Evolutionary conservation across 2,113 vertebrate genomes (phyloP).

Genomic region (Tetraodon nigroviridis): DNA sequence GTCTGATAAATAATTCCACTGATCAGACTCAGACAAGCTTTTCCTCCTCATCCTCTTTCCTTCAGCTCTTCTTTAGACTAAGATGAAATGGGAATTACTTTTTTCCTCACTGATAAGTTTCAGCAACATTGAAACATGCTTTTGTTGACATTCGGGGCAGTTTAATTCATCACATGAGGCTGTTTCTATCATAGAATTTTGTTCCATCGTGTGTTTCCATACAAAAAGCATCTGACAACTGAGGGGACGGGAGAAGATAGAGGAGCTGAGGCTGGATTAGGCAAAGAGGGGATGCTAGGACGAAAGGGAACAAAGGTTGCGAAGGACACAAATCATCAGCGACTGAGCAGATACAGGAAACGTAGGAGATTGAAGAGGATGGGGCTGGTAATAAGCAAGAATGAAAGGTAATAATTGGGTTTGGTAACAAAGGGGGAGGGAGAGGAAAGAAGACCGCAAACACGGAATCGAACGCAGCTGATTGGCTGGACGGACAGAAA

Average conservation of each 20-base stretch:
- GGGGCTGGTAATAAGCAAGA: constrained; percentile 17
- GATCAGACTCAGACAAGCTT: not conserved
- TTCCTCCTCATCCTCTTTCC: not conserved
- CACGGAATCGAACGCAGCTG: constrained; percentile 1
- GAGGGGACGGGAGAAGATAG: not conserved
- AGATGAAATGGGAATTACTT: not conserved
- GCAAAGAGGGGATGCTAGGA: no score
- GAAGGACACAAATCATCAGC: not conserved
- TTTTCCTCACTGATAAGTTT: no score
- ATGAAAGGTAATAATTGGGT: constrained; percentile 16
- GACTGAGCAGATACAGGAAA: constrained; percentile 10
- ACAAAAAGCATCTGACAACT: no score
- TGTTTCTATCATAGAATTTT: no score
- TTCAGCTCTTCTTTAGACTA: not conserved
- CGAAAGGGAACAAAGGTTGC: not conserved
- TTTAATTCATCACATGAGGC: no score
- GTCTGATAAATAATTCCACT: constrained; percentile 13
- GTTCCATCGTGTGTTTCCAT: no score
- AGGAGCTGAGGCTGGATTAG: not conserved
- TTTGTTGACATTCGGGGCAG: no score
- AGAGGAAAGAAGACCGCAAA: not conserved
- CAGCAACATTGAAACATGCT: no score
- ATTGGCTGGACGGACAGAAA: constrained; percentile 22
- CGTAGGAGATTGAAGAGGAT: constrained; percentile 16
- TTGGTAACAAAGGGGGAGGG: not conserved